Evolutionary conservation across 2,888 invertebrate species (phyloP).

Genomic region (Rambutsinella grinnellia): DNA sequence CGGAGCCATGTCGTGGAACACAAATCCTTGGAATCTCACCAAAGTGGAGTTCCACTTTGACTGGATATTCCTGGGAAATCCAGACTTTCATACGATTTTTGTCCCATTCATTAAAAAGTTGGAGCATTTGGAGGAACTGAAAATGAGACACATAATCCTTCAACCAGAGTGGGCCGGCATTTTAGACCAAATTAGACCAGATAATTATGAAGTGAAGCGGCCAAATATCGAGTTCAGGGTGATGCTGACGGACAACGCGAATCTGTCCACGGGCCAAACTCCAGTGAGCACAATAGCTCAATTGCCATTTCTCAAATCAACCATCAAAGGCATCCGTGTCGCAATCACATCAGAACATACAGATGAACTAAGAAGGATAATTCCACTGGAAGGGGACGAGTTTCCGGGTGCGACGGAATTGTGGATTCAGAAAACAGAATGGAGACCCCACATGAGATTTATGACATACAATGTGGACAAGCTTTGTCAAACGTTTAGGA

Average conservation of each 20-base stretch:
- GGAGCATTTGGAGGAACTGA: conserved; percentile 39
- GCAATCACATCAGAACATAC: conserved; percentile 45
- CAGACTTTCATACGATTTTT: conserved; percentile 51
- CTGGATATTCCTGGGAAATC: conserved; percentile 58
- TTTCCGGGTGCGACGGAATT: conserved; percentile 31
- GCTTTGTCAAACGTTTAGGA: conserved; percentile 46
- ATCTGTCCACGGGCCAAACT: conserved; percentile 34
- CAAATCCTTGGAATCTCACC: conserved; percentile 39
- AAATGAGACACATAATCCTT: conserved; percentile 50
- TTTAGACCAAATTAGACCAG: conserved; percentile 45
- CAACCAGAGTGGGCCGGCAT: conserved; percentile 48
- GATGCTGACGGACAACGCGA: conserved; percentile 52
- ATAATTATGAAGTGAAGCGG: conserved; percentile 20
- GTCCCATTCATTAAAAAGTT: conserved; percentile 57
- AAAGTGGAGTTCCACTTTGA: conserved; percentile 53
- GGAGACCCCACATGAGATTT: conserved; percentile 43
- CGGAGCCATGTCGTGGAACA: conserved; percentile 43
- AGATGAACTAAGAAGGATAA: conserved; percentile 31
- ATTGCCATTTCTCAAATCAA: conserved; percentile 27
- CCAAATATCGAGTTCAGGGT: conserved; percentile 45
- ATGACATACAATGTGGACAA: conserved; percentile 43
- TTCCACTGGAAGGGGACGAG: conserved; percentile 26
- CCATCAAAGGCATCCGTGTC: conserved; percentile 39
- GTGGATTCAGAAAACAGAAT: conserved; percentile 20
- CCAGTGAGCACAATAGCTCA: conserved; percentile 24